Conservation (phyloP, 2,113 vertebrate genomes). For the Eurystomus gularis region DNA sequence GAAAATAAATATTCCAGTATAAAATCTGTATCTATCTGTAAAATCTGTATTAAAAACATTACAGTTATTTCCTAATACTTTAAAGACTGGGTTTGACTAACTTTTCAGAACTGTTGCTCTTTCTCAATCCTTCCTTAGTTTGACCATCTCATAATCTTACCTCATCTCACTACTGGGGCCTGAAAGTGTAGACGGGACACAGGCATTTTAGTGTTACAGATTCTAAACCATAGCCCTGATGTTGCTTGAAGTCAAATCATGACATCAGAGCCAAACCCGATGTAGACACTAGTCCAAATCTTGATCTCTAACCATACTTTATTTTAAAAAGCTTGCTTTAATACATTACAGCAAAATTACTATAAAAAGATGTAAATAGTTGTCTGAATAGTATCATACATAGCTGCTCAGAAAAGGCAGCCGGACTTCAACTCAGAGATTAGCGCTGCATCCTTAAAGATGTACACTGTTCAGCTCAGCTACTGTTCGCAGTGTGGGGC, state of each 20-base stretch:
- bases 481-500: not conserved
- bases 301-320: not conserved
- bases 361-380: not conserved
- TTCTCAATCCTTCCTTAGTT: not conserved
- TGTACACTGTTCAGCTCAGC: not conserved
- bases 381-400: not conserved
- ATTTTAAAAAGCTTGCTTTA: not conserved
- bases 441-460: not conserved
- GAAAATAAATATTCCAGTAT: not conserved
- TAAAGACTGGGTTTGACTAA: not conserved
- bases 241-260: not conserved
- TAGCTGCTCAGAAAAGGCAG: not conserved
- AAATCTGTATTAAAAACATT: not conserved
- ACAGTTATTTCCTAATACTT: not conserved
- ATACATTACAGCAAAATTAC: not conserved
- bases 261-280: not conserved
- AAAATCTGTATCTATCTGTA: not conserved
- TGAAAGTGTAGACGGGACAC: not conserved
- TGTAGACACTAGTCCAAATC: not conserved
- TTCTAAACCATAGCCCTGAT: not conserved
- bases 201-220: not conserved
- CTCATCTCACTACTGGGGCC: not conserved
- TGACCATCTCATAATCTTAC: not conserved
- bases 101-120: not conserved
- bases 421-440: not conserved